Base-by-base conservation (phyloP, 2,888 invertebrate species). In the Apoda limacodes region DNA sequence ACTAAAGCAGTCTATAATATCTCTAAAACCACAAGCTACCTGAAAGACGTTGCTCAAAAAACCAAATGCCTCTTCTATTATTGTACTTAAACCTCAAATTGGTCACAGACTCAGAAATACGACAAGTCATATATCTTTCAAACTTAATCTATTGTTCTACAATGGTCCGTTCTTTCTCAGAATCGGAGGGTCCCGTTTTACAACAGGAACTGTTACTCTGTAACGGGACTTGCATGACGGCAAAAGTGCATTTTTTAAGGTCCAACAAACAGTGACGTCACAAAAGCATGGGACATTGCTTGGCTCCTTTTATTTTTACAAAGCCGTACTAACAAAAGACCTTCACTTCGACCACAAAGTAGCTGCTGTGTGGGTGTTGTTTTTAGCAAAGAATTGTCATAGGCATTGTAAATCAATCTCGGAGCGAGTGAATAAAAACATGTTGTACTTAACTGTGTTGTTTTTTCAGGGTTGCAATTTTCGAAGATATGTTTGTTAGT, bases 161-260 rank as follows among this genome's bases (percentile, higher is more conserved):
- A 46, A 49, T 48, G 56, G 59, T 50, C 65, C 64, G 62, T 63
- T 65, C 41, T 47, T 76, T 75, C 75, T 52, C 28, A 61, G 72
- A 74, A 76, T 48, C 50, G 49, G 56, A 17, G 53, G 63, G 50
- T 71, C 68, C 72, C 69, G 72, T 66, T 75, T 75, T 67, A 80
- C 80, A 59, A 69, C 54, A 63, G 62, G 56, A 63, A 71, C 78
- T 69, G 78, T 80, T 80, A 76, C 48, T 52, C 53, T 48, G 50
- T 64, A 68, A 60, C 65, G 66, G 63, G 42, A 49, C 46, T 55
- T 45, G 59, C 50, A 51, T 62, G 64, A 64, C 55, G 59, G 70
- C 63, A 75, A 74, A 74, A 74, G 68, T 76, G 69, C 61, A 70
- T 67, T 74, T 68, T 68, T 60, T 64, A 56, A 48, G 64, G 68